Evolutionary conservation across 2,797 vertebrate species (phyloP).

Genomic region (Nothura maculosa): DNA sequence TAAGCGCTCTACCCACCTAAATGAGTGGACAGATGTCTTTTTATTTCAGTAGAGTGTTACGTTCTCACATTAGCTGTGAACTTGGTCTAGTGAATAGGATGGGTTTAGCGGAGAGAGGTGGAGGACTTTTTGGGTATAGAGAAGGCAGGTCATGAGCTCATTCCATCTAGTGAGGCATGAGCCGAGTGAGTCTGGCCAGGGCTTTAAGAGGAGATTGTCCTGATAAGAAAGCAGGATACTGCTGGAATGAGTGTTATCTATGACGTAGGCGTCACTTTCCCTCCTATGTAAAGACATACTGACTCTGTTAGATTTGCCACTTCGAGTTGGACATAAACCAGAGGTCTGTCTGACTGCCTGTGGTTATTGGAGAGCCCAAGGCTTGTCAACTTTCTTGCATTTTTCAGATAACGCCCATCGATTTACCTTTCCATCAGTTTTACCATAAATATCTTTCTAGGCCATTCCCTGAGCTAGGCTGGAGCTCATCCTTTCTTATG

Average conservation of each 20-base stretch:
- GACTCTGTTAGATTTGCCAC: not conserved
- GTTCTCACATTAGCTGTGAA: not conserved
- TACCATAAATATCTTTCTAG: not conserved
- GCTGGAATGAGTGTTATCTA: not conserved
- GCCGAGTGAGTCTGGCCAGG: not conserved
- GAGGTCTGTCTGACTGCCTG: not conserved
- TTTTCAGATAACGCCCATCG: not conserved
- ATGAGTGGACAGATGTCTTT: not conserved
- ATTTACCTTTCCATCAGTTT: not conserved
- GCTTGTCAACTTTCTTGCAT: not conserved
- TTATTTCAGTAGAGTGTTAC: not conserved
- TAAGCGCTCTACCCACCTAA: not conserved
- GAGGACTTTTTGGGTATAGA: not conserved
- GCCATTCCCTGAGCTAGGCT: not conserved
- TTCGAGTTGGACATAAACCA: constrained; percentile 13
- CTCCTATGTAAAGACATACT: not conserved
- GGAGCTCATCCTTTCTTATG: not conserved
- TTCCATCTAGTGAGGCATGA: not conserved
- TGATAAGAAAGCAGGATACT: not conserved
- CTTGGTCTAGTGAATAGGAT: not conserved
- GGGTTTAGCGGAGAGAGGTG: not conserved
- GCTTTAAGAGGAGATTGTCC: not conserved
- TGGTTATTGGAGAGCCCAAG: not conserved
- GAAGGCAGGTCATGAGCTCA: not conserved
- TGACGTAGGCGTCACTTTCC: not conserved